These are phyloP conservation scores for Matsumurasca onukii DNA, from an alignment of 1,140 invertebrate species.

Conservation along the genomic window DNA sequence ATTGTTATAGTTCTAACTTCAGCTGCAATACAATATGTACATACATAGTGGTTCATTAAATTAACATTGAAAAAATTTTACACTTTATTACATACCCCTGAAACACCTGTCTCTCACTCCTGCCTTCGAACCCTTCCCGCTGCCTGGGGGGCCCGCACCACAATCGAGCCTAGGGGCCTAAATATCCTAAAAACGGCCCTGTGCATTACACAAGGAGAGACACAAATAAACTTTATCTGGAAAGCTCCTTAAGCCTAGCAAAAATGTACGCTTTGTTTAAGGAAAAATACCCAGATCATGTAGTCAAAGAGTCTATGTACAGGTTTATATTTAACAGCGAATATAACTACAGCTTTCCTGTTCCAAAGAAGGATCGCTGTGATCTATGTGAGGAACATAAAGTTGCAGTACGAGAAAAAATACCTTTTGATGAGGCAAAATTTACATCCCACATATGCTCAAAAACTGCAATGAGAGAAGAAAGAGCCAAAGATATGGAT, in stretches of 20 bases:
- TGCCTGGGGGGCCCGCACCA: too few species aligned
- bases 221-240: constrained; percentile 31
- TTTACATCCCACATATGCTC: constrained; percentile 17
- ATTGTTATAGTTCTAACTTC: too few species aligned
- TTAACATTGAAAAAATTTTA: too few species aligned
- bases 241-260: constrained; percentile 26
- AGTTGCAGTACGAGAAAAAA: not conserved
- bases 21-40: too few species aligned
- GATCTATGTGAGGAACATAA: constrained; percentile 37
- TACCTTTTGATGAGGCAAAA: constrained; percentile 1
- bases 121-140: too few species aligned
- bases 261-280: constrained; percentile 37
- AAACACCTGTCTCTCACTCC: too few species aligned
- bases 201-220: constrained; percentile 33
- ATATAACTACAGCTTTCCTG: constrained; percentile 35
- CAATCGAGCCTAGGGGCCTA: too few species aligned
- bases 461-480: constrained; percentile 28
- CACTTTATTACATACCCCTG: too few species aligned
- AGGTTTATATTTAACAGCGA: constrained; percentile 27
- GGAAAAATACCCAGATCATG: constrained; percentile 22
- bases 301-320: constrained; percentile 30
- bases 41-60: too few species aligned
- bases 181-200: too few species aligned
- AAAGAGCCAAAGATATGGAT: constrained; percentile 35
- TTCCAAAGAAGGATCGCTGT: constrained; percentile 37